phyloP scores from a whole-genome alignment of 2,113 vertebrate genomes.

The Terrapene triunguis region DNA sequence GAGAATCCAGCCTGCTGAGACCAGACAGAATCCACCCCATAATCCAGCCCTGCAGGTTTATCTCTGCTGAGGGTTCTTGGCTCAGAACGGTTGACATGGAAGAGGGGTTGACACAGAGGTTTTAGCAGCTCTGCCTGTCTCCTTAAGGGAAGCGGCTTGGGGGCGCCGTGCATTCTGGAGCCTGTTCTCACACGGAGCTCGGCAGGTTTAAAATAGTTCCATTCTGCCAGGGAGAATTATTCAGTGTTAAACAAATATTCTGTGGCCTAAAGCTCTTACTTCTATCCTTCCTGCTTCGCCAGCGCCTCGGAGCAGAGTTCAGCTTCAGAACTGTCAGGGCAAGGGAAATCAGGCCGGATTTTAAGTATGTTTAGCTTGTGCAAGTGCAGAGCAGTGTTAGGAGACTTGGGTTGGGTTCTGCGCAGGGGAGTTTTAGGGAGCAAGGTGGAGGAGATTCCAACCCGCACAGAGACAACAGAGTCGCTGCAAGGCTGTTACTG shows the following conservation, averaged over 20 bases:
- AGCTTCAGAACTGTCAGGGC: not conserved
- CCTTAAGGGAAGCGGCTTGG: not conserved
- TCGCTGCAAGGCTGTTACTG: not conserved
- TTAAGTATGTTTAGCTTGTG: not conserved
- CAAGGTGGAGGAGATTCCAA: not conserved
- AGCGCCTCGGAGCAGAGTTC: not conserved
- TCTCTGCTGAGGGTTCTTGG: not conserved
- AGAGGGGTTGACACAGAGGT: not conserved
- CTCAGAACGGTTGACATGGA: not conserved
- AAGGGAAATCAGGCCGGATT: not conserved
- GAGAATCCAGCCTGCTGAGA: not conserved
- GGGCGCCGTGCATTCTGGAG: not conserved
- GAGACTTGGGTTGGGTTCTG: not conserved
- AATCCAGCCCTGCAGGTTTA: not conserved
- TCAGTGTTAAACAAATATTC: conserved; percentile 5
- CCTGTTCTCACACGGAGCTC: not conserved
- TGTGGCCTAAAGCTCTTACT: not conserved
- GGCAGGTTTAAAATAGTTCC: conserved; percentile 12
- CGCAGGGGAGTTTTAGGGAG: not conserved
- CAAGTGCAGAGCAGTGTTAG: not conserved
- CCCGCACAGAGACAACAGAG: not conserved
- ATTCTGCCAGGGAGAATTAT: not conserved
- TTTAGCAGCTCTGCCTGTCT: not conserved
- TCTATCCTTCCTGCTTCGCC: not conserved
- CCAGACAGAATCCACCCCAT: not conserved